Conservation (phyloP, 2,797 vertebrate genomes). For the Onychomys torridus region DNA sequence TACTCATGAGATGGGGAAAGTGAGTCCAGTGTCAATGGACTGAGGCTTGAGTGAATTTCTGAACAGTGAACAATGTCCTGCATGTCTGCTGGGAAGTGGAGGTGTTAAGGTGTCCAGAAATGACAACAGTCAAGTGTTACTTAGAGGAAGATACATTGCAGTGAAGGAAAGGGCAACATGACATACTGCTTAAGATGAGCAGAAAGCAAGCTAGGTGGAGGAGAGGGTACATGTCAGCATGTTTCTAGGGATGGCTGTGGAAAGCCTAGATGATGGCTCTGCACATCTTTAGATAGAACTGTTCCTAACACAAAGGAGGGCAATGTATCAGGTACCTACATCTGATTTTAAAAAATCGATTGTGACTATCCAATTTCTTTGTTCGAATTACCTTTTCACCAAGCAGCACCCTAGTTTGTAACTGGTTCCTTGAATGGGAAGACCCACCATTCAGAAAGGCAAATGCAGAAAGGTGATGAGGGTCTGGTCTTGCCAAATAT, state of each 20-base stretch:
- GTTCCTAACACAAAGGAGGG: not conserved
- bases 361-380: constrained; percentile 12
- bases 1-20: constrained; percentile 40
- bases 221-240: not conserved
- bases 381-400: not conserved
- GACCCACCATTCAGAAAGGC: not conserved
- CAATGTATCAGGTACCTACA: constrained; percentile 35
- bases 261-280: not conserved
- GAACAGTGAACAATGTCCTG: constrained; percentile 40
- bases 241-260: not conserved
- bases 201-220: not conserved
- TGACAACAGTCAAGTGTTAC: constrained; percentile 1
- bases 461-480: not conserved
- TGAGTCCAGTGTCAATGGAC: not conserved
- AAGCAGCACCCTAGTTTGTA: constrained; percentile 37
- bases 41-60: constrained; percentile 36
- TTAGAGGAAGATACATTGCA: constrained; percentile 41
- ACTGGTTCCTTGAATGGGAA: constrained; percentile 32
- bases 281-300: constrained; percentile 35
- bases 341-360: constrained; percentile 46
- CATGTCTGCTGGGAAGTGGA: constrained; percentile 6
- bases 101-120: constrained; percentile 34
- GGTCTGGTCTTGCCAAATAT: constrained; percentile 17
- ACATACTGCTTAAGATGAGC: constrained; percentile 18
- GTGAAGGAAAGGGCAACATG: constrained; percentile 22